Percentiles rank a stretch among this genome's conserved stretches.
Evolutionary conservation across 1,140 invertebrate genomes (phyloP).

Genomic region (Diabrotica undecimpunctata): DNA sequence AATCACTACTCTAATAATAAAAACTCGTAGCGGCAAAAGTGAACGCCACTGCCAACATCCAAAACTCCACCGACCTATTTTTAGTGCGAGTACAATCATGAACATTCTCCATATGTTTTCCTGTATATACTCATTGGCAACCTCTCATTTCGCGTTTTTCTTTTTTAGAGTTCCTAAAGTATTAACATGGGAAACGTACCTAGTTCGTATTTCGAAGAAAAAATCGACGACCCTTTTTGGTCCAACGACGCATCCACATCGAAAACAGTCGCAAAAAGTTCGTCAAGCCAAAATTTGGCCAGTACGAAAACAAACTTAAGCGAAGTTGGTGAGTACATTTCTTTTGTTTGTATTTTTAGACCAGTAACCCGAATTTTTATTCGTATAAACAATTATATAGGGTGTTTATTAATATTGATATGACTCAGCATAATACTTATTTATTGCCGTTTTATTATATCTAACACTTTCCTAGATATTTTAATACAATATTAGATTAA

Average conservation of each 20-base stretch:
- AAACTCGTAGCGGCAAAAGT: too few species aligned
- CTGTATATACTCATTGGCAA: neutral
- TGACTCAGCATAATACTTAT: too few species aligned
- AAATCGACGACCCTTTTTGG: constrained; percentile 22
- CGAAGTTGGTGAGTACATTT: constrained; percentile 9
- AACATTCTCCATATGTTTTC: constrained; percentile 9
- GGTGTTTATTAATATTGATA: too few species aligned
- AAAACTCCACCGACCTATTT: constrained; percentile 8
- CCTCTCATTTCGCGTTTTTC: neutral
- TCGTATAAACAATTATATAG: too few species aligned
- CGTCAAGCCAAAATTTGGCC: constrained; percentile 4
- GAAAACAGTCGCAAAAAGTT: constrained; percentile 7
- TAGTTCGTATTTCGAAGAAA: constrained; percentile 21
- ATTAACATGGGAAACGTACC: constrained; percentile 16
- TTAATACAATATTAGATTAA: too few species aligned
- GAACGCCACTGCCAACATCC: constrained; percentile 5
- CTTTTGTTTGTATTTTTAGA: neutral
- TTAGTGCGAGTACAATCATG: constrained; percentile 4
- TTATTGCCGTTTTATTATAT: too few species aligned
- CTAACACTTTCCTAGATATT: too few species aligned
- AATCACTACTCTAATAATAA: too few species aligned
- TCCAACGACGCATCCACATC: constrained; percentile 14
- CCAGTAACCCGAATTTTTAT: too few species aligned
- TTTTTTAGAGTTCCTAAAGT: constrained; percentile 14
- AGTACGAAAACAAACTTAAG: constrained; percentile 12